These are phyloP conservation scores for Sceliomorpha sp. DNA, from an alignment of 2,888 invertebrate genomes.

Conservation along the genomic window DNA sequence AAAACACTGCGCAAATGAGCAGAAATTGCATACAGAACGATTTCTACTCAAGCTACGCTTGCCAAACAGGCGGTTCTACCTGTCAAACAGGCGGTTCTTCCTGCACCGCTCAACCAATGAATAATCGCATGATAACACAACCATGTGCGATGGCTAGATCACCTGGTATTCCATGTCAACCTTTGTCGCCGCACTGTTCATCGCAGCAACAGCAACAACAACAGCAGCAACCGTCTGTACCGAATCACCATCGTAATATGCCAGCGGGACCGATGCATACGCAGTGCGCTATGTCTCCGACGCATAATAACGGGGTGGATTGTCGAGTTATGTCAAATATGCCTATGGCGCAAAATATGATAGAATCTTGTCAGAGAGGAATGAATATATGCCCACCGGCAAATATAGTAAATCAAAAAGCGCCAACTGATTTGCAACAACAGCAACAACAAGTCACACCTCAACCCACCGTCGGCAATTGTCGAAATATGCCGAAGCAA, in stretches of 20 bases:
- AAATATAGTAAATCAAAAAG: slow-evolving; percentile 46
- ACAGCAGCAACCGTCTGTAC: slow-evolving; percentile 59
- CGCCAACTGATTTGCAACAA: slow-evolving; percentile 36
- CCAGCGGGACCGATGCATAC: slow-evolving; percentile 35
- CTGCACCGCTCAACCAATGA: slow-evolving; percentile 59
- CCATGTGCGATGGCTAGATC: slow-evolving; percentile 55
- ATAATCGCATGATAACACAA: slow-evolving; percentile 37
- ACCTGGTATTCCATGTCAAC: slow-evolving; percentile 64
- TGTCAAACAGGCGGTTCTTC: slow-evolving; percentile 64
- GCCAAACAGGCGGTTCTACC: slow-evolving; percentile 62
- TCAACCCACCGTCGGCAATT: slow-evolving; percentile 38
- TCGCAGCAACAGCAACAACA: slow-evolving; percentile 72
- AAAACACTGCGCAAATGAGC: slow-evolving; percentile 74
- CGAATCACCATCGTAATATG: slow-evolving; percentile 34
- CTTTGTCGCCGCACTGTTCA: slow-evolving; percentile 72
- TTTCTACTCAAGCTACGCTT: slow-evolving; percentile 70
- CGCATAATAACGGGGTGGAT: slow-evolving; percentile 39
- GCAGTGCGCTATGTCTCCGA: slow-evolving; percentile 49
- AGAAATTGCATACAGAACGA: slow-evolving; percentile 71
- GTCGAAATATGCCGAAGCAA: slow-evolving; percentile 37
- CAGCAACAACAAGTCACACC: slow-evolving; percentile 49
- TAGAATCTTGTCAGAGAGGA: slow-evolving; percentile 55
- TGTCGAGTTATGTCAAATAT: slow-evolving; percentile 24
- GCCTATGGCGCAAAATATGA: slow-evolving; percentile 39
- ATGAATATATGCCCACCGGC: slow-evolving; percentile 52